These are phyloP conservation scores for Aspidoscelis tigris DNA, from an alignment of 2,113 vertebrate genomes.

Conservation along the genomic window DNA sequence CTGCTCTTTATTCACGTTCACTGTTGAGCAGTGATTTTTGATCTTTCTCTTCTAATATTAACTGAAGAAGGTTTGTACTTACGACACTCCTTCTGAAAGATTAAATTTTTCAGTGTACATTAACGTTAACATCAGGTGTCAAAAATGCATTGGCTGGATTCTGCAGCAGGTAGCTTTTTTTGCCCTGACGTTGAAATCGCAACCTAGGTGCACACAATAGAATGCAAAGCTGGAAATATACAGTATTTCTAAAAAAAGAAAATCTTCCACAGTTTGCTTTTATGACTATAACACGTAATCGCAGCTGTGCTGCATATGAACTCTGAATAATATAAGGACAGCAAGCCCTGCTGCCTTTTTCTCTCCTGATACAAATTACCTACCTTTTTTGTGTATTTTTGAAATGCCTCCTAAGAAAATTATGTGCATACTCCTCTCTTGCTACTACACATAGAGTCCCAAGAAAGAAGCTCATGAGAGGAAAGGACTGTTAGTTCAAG, in stretches of 20 bases:
- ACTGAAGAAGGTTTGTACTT: conserved; percentile 60
- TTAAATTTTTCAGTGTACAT: conserved; percentile 70
- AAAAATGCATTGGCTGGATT: conserved; percentile 58
- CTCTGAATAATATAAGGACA: conserved; percentile 67
- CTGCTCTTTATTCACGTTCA: conserved; percentile 76
- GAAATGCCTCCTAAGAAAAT: conserved; percentile 89
- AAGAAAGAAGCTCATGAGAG: conserved; percentile 55
- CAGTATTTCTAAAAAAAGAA: conserved; percentile 18
- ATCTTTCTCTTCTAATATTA: conserved; percentile 71
- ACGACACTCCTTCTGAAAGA: conserved; percentile 72
- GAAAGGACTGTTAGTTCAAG: conserved; percentile 61
- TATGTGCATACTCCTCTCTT: conserved; percentile 76
- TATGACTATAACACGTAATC: conserved; percentile 65
- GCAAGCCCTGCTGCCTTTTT: conserved; percentile 70
- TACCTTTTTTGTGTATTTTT: conserved; percentile 71
- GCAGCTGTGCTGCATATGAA: conserved; percentile 84
- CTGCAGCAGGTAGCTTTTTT: conserved; percentile 49
- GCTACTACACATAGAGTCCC: conserved; percentile 83
- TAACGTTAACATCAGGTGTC: conserved; percentile 54
- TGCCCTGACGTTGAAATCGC: conserved; percentile 18
- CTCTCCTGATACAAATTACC: conserved; percentile 71
- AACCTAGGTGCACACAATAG: conserved; percentile 51
- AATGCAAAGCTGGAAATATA: conserved; percentile 45
- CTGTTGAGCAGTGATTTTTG: conserved; percentile 90
- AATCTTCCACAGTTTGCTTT: conserved; percentile 56